These are phyloP conservation scores for Melospiza georgiana DNA, from an alignment of 2,113 vertebrate species.

Conservation along the genomic window DNA sequence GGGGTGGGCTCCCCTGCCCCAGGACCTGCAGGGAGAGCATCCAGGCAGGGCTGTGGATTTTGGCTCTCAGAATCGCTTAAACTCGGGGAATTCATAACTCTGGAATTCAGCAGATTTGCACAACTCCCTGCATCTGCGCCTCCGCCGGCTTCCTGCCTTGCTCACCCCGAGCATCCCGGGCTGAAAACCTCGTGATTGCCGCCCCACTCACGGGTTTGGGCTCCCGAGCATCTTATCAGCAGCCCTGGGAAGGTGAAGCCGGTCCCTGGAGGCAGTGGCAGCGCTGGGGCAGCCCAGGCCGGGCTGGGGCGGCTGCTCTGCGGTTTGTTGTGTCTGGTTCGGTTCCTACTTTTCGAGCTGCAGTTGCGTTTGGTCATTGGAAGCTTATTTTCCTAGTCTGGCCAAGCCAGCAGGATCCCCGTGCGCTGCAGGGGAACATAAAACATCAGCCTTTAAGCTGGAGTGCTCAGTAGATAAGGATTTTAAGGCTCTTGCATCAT, in stretches of 20 bases:
- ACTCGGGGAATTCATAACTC: neutral
- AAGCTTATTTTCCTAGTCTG: conserved; percentile 80
- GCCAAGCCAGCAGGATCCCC: conserved; percentile 83
- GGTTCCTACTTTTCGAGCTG: conserved; percentile 80
- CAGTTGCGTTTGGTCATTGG: conserved; percentile 82
- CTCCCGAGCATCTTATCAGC: conserved; percentile 79
- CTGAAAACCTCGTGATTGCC: conserved; percentile 66
- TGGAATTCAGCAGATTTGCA: conserved; percentile 7
- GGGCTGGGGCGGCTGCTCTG: conserved; percentile 65
- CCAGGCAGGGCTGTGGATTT: neutral
- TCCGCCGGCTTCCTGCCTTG: neutral
- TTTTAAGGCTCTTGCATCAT: conserved; percentile 77
- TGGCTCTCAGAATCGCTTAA: neutral
- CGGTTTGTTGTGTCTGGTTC: conserved; percentile 92
- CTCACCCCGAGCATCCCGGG: neutral
- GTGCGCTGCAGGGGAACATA: conserved; percentile 76
- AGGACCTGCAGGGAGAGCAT: neutral
- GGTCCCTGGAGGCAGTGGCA: conserved; percentile 68
- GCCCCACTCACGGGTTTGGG: conserved; percentile 63
- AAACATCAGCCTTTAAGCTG: conserved; percentile 71
- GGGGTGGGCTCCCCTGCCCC: neutral
- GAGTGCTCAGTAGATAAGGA: conserved; percentile 76
- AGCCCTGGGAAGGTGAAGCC: conserved; percentile 29
- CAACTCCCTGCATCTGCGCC: neutral
- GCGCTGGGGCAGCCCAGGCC: conserved; percentile 8